phyloP scores from a whole-genome alignment of 2,113 vertebrate genomes.

The Notothenia rossii region DNA sequence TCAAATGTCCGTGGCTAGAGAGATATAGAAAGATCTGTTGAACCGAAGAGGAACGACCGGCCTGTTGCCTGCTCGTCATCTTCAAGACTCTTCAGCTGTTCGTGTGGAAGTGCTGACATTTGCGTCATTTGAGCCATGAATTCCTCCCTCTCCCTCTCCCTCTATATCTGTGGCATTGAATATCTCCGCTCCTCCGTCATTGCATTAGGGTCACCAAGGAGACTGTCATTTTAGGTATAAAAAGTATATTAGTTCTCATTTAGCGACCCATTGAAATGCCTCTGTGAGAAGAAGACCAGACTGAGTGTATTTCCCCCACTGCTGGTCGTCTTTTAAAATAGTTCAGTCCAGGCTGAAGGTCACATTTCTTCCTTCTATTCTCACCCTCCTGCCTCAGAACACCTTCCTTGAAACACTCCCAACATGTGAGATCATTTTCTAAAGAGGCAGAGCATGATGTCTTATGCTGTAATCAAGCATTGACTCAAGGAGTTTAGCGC shows the following conservation, averaged over 20 bases:
- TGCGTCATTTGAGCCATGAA: slow-evolving; percentile 85
- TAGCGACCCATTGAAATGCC: neutral
- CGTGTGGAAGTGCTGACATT: slow-evolving; percentile 87
- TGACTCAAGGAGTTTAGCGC: slow-evolving; percentile 2
- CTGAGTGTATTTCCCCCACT: neutral
- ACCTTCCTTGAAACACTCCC: neutral
- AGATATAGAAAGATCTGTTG: no score
- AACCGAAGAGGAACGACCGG: neutral
- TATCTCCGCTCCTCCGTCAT: neutral
- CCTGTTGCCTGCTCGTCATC: slow-evolving; percentile 48
- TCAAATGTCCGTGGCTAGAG: no score
- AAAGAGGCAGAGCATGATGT: neutral
- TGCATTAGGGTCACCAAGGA: slow-evolving; percentile 17
- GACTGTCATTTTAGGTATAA: neutral
- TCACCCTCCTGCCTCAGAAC: slow-evolving; percentile 56
- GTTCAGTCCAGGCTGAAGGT: slow-evolving; percentile 68
- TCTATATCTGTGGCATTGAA: neutral
- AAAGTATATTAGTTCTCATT: neutral
- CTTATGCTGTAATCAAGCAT: neutral
- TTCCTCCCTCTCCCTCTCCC: slow-evolving; percentile 34
- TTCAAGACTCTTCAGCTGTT: slow-evolving; percentile 90
- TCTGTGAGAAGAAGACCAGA: neutral
- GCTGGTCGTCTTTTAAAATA: slow-evolving; percentile 78
- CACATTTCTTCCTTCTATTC: slow-evolving; percentile 82
- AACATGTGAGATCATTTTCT: slow-evolving; percentile 45